A percentile compares a stretch with the other conserved stretches of the same genome.
Conservation (phyloP, 1,140 invertebrate species). For the Vollenhovia emeryi region DNA sequence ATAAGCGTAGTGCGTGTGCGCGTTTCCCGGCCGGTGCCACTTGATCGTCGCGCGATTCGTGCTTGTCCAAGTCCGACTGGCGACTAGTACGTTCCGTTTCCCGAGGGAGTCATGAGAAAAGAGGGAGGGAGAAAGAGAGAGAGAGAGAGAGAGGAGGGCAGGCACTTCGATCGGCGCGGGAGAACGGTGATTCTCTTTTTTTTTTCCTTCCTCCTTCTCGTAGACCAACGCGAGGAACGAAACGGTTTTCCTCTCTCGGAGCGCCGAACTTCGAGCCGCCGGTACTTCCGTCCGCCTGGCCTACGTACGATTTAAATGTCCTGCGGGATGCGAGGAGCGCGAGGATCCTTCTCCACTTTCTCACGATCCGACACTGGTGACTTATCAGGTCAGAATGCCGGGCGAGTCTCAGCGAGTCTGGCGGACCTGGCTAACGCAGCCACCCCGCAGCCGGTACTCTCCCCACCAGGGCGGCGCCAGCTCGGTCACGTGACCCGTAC, state of each 20-base stretch:
- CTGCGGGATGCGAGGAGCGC: conserved; percentile 21
- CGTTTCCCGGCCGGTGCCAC: conserved; percentile 10
- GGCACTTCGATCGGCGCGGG: not conserved
- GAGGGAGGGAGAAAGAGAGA: not conserved
- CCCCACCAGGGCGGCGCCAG: conserved; percentile 60
- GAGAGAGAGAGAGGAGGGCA: not conserved
- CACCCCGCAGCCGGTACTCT: conserved; percentile 23
- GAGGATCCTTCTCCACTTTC: conserved; percentile 52
- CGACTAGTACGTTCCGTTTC: conserved; percentile 33
- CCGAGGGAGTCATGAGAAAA: not conserved
- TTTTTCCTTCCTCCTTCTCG: not conserved
- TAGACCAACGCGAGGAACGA: not conserved
- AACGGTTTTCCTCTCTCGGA: conserved; percentile 14
- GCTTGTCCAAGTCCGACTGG: not conserved
- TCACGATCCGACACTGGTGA: conserved; percentile 82
- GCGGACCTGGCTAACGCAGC: conserved; percentile 28
- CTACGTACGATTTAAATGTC: conserved; percentile 71
- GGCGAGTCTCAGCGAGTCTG: conserved; percentile 69
- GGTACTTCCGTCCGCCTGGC: conserved; percentile 3
- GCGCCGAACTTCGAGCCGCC: not conserved
- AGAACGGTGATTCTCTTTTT: not conserved
- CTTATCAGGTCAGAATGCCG: conserved; percentile 84
- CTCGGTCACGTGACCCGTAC: conserved; percentile 44
- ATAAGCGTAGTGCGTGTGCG: conserved; percentile 57
- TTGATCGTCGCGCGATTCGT: conserved; percentile 31